Base-by-base conservation (phyloP, 2,797 vertebrate species). In the Chaunax sp. region DNA sequence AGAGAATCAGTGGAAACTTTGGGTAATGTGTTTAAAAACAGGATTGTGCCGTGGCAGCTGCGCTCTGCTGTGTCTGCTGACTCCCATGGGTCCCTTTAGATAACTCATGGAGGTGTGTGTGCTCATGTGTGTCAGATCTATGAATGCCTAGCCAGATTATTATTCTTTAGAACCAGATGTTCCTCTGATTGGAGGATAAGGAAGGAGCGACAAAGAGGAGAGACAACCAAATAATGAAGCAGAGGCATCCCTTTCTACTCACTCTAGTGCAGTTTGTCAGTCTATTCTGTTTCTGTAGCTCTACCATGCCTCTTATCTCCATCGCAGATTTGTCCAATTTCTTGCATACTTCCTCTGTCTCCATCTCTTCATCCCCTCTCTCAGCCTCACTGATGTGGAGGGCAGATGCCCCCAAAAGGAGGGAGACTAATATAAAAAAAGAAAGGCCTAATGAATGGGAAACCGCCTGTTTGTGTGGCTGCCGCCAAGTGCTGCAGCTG, bases 381-480 rank as follows among this genome's bases (percentile, higher is more conserved):
- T 58, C 58, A 44, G 67, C 75, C 74, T 60, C 46, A 61, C 84
- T 81, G 90, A 89, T 89, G 83, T 85, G 82, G 78, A 91, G 85
- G 33, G 91, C 92, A 93, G 92, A 93, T 93, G 91, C 83, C 89
- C 87, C 87, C 85, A 90, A 91, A 91, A 89, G 82, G 84, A 83
- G 87, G 77, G 84, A 71, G 83, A 89, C 88, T 84, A 87, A 88
- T 91, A 90, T 91, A 89, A 92, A 92, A n/a, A n/a, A n/a, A n/a
- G n/a, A n/a, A 90, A 87, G 81, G 82, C 75, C 81, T 91, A 93
- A 94, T 94, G 91, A 93, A 93, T 90, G 82, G 85, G 84, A 84
- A 35, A 82, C 82, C 70, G 88, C 90, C 91, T 92, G 90, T 92
- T 92, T 91, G 85, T 88, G 90, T 82, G 76, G 77, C 80, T 55